A percentile compares a stretch with the other conserved stretches of the same genome.
Conservation (phyloP, 2,113 vertebrate species). For the Bombycilla garrulus region DNA sequence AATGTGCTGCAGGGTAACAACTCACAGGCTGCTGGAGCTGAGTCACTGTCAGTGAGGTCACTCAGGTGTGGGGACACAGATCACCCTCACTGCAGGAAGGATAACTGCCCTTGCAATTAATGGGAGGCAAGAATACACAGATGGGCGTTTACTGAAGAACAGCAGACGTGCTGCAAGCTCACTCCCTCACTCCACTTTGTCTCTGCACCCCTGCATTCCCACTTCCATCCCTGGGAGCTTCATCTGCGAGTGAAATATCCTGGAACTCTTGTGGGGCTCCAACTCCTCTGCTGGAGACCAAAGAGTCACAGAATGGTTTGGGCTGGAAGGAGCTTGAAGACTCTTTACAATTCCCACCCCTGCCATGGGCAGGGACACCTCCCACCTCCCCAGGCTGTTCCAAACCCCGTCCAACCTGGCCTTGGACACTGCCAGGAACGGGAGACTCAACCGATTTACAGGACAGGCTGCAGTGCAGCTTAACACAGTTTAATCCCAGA, state of each 20-base stretch:
- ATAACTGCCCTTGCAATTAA: background rate
- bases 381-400: background rate
- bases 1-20: background rate
- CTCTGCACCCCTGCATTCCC: background rate
- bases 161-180: rapidly evolving
- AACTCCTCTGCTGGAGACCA: background rate
- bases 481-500: background rate
- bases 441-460: too few relatives aligned
- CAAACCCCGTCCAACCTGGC: rapidly evolving
- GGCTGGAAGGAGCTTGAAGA: background rate
- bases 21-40: background rate
- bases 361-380: background rate
- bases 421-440: background rate
- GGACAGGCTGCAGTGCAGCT: background rate
- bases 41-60: background rate
- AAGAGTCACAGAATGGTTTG: background rate
- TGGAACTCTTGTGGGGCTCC: rapidly evolving
- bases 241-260: background rate
- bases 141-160: background rate
- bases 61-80: background rate
- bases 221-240: background rate
- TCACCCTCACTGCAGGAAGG: background rate
- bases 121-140: background rate
- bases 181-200: background rate
- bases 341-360: rapidly evolving